Evolutionary conservation across 1,140 invertebrate species (phyloP).

Genomic region (Magallana angulata): DNA sequence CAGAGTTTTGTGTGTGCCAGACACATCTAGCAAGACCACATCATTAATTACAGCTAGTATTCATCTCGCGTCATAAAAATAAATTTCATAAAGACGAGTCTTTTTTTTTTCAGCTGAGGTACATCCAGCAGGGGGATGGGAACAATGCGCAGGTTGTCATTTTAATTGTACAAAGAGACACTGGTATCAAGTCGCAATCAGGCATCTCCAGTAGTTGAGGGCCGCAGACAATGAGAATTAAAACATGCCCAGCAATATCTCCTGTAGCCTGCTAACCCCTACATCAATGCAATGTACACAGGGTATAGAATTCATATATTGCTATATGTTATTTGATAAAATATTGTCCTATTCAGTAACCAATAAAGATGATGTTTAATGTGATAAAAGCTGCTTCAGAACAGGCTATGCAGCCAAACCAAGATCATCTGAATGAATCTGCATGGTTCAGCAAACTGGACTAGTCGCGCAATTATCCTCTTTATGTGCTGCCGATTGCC

Average conservation of each 20-base stretch:
- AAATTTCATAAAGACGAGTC: conserved; percentile 18
- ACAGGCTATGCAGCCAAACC: not conserved
- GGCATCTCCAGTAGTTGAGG: not conserved
- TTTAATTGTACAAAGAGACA: conserved; percentile 27
- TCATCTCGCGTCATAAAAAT: conserved; percentile 20
- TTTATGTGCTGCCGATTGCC: conserved; percentile 30
- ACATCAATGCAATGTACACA: not conserved
- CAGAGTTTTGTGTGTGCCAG: not conserved
- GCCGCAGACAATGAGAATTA: conserved; percentile 6
- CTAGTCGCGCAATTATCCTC: conserved; percentile 27
- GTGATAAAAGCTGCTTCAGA: conserved; percentile 35
- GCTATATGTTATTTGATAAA: conserved; percentile 32
- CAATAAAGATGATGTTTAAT: conserved; percentile 32
- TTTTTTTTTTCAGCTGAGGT: not conserved
- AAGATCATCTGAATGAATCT: conserved; percentile 26
- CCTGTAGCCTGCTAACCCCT: not conserved
- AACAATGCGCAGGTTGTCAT: conserved; percentile 19
- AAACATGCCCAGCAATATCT: conserved; percentile 27
- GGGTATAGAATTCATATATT: conserved; percentile 26
- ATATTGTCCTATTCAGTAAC: conserved; percentile 10
- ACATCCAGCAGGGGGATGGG: conserved; percentile 27
- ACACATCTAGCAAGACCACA: conserved; percentile 16
- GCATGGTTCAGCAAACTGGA: conserved; percentile 21
- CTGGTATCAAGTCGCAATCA: conserved; percentile 12
- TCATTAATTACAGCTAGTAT: conserved; percentile 17